Conservation (phyloP, 2,888 invertebrate genomes). For the Tridacna crocea region DNA sequence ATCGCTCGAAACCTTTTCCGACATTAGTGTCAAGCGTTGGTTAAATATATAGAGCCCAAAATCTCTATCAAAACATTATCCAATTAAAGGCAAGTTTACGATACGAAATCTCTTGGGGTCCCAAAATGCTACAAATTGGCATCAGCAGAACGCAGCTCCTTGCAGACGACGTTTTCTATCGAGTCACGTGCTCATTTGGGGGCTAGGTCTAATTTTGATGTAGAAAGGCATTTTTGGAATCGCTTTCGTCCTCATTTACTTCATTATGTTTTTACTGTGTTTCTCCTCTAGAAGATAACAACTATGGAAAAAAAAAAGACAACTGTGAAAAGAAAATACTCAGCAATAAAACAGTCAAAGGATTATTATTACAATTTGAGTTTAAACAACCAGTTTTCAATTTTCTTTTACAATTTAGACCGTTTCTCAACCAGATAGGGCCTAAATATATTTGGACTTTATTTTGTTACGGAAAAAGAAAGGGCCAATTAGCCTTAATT, state of each 20-base stretch:
- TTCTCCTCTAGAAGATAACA: no score
- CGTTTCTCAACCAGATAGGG: no score
- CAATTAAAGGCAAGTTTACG: constrained; percentile 22
- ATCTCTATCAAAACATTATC: constrained; percentile 18
- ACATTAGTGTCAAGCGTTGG: constrained; percentile 19
- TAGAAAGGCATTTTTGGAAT: neutral
- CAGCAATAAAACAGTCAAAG: no score
- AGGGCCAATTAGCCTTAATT: no score
- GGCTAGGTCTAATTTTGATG: neutral
- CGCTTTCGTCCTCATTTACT: neutral
- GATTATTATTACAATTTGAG: no score
- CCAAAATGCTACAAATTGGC: neutral
- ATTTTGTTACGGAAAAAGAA: no score
- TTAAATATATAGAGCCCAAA: constrained; percentile 14
- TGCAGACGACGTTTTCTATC: neutral
- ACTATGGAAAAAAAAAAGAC: no score
- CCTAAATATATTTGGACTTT: no score
- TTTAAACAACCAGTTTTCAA: no score
- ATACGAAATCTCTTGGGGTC: neutral
- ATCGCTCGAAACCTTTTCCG: constrained; percentile 16
- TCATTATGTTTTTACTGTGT: no score
- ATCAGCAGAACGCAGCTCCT: neutral
- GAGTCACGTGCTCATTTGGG: neutral
- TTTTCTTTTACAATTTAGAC: no score
- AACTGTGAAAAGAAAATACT: no score